A percentile compares a stretch with the other conserved stretches of the same genome.
Conservation (phyloP, 2,888 invertebrate genomes). For the Acleris holmiana region DNA sequence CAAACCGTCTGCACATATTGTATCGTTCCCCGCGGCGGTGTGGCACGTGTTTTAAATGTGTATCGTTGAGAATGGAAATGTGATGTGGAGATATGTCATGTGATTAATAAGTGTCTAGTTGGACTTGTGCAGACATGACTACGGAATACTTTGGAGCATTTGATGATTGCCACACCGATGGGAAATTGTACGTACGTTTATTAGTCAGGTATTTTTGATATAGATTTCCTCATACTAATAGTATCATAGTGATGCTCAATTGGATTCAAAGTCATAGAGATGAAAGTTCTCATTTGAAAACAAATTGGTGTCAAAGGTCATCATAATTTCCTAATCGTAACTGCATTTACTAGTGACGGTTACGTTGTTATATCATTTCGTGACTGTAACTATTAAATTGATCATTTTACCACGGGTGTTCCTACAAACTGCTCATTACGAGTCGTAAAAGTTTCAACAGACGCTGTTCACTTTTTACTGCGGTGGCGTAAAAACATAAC, state of each 20-base stretch:
- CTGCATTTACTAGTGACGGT: slow-evolving; percentile 1
- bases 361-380: slow-evolving; percentile 6
- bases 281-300: slow-evolving; percentile 1
- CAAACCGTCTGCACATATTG: slow-evolving; percentile 61
- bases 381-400: slow-evolving; percentile 10
- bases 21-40: slow-evolving; percentile 47
- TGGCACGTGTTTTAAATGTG: slow-evolving; percentile 39
- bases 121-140: slow-evolving; percentile 74
- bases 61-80: slow-evolving; percentile 10
- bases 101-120: slow-evolving; percentile 43
- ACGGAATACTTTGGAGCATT: slow-evolving; percentile 59
- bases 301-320: slow-evolving; percentile 25
- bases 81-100: slow-evolving; percentile 16
- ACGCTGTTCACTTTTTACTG: slow-evolving; percentile 30
- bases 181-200: slow-evolving; percentile 79
- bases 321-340: slow-evolving; percentile 9
- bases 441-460: slow-evolving; percentile 34
- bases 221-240: too few species aligned
- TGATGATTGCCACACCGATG: slow-evolving; percentile 71
- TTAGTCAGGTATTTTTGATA: not conserved
- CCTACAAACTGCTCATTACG: slow-evolving; percentile 25
- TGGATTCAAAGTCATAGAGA: not conserved
- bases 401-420: slow-evolving; percentile 19
- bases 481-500: slow-evolving; percentile 23
- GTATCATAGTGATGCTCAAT: too few species aligned